These are phyloP conservation scores for Carcina quercana DNA, from an alignment of 2,888 invertebrate genomes.

Conservation along the genomic window DNA sequence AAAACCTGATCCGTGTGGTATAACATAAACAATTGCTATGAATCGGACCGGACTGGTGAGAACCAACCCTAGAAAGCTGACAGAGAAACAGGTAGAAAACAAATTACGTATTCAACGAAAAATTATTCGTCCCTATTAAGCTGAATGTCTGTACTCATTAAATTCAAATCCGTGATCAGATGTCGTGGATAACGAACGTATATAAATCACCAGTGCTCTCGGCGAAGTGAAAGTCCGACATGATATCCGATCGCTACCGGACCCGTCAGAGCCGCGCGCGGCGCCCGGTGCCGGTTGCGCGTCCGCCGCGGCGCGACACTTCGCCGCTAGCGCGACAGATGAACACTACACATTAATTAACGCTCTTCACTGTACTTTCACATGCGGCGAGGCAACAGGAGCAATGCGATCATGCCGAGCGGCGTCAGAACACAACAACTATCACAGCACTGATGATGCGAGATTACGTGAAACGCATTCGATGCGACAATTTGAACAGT, in stretches of 20 bases:
- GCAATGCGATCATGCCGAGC: constrained; percentile 1
- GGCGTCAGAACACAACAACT: neutral
- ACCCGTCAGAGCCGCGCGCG: no score
- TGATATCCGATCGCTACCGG: constrained; percentile 25
- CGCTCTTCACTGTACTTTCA: constrained; percentile 39
- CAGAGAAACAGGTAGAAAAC: neutral
- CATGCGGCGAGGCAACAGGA: constrained; percentile 26
- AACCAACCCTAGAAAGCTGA: neutral
- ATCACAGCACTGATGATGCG: no score
- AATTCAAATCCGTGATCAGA: constrained; percentile 50
- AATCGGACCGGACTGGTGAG: no score
- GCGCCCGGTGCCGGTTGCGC: constrained; percentile 28
- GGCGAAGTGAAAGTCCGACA: constrained; percentile 54
- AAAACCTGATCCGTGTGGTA: no score
- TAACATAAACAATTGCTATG: no score
- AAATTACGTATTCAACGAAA: neutral
- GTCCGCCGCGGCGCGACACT: constrained; percentile 46
- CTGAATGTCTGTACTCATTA: constrained; percentile 21
- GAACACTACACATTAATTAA: constrained; percentile 43
- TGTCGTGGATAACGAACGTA: constrained; percentile 46
- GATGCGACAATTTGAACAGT: no score
- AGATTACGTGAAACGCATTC: no score
- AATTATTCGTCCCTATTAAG: neutral
- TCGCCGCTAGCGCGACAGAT: constrained; percentile 29
- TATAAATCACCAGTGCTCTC: constrained; percentile 46